A percentile compares a stretch with the other conserved stretches of the same genome.
Evolutionary conservation across 2,888 invertebrate genomes (phyloP).

Genomic region (Panopea generosa): DNA sequence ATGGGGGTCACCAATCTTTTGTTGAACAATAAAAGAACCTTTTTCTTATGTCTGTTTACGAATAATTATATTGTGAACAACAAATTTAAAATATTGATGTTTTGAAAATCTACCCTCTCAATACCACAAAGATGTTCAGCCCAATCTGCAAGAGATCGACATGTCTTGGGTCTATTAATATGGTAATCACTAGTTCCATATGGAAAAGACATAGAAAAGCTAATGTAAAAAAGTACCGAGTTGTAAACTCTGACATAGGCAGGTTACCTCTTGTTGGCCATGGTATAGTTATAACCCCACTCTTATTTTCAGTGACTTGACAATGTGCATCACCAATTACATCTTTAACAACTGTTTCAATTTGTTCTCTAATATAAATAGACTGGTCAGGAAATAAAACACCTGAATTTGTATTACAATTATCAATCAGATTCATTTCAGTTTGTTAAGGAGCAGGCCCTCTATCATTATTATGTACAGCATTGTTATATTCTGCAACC

Average conservation of each 20-base stretch:
- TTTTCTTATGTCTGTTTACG: conserved; percentile 57
- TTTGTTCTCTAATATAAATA: too few relatives aligned
- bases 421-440: too few relatives aligned
- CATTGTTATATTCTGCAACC: too few relatives aligned
- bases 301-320: too few relatives aligned
- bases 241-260: conserved; percentile 12
- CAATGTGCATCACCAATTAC: too few relatives aligned
- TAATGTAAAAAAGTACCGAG: too few relatives aligned
- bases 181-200: conserved; percentile 62
- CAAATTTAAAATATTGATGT: conserved; percentile 61
- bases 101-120: conserved; percentile 52
- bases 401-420: too few relatives aligned
- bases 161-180: conserved; percentile 45
- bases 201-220: background rate
- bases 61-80: conserved; percentile 64
- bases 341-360: too few relatives aligned
- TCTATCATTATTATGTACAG: too few relatives aligned
- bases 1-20: conserved; percentile 61
- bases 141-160: conserved; percentile 55
- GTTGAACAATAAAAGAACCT: conserved; percentile 52
- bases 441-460: too few relatives aligned
- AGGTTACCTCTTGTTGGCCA: conserved; percentile 11
- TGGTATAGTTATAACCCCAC: background rate
- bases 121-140: conserved; percentile 54
- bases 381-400: too few relatives aligned